These are phyloP conservation scores for Temnothorax unifasciatus DNA, from an alignment of 2,888 invertebrate species.

Conservation along the genomic window DNA sequence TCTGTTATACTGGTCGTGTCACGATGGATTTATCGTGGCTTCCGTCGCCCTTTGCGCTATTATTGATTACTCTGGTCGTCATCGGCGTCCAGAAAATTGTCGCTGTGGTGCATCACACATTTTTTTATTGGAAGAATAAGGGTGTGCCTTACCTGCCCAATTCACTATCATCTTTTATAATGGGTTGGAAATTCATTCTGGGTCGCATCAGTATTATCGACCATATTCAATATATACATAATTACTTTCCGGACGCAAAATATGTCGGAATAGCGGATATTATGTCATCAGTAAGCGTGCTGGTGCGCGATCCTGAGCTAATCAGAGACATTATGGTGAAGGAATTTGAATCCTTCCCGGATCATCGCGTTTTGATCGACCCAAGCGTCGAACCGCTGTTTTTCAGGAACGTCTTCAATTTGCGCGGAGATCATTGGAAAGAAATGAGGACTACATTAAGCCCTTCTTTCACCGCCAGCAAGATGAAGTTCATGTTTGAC, in stretches of 20 bases:
- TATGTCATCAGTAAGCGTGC: no score
- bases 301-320: background rate
- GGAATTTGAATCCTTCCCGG: background rate
- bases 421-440: no score
- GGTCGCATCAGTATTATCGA: background rate
- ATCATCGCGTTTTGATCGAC: background rate
- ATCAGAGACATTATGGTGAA: background rate
- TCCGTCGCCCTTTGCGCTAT: background rate
- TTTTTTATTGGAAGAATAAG: conserved; percentile 71
- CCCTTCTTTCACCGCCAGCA: no score
- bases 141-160: conserved; percentile 62
- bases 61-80: background rate
- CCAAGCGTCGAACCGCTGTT: background rate
- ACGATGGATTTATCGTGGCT: background rate
- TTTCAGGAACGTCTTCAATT: no score
- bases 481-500: no score
- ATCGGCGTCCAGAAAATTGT: background rate
- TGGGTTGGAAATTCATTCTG: background rate
- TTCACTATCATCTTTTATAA: background rate
- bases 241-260: background rate
- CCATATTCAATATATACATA: background rate
- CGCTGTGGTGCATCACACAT: conserved; percentile 37
- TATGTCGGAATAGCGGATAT: background rate
- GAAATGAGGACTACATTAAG: no score
- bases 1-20: background rate